Percentiles rank a stretch among this genome's conserved stretches.
phyloP scores from a whole-genome alignment of 2,888 invertebrate species.

The Itoplectis maculator region DNA sequence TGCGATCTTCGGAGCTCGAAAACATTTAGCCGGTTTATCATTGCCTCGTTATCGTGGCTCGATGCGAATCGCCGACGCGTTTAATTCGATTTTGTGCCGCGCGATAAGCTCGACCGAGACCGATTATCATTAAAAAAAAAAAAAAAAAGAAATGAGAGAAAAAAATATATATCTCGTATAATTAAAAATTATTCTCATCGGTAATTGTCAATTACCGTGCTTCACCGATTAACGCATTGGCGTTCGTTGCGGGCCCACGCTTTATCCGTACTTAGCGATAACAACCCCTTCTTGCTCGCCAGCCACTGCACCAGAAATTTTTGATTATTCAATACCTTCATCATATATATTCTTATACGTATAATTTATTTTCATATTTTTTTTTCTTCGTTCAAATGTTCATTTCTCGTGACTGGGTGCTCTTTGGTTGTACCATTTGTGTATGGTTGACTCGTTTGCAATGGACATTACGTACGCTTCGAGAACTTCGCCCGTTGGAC shows the following conservation, averaged over 20 bases:
- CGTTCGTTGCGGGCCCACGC: constrained; percentile 76
- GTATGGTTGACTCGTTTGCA: constrained; percentile 22
- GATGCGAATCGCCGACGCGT: constrained; percentile 68
- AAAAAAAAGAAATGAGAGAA: constrained; percentile 11
- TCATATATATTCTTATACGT: constrained; percentile 19
- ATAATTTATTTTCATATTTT: constrained; percentile 35
- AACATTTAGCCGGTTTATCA: constrained; percentile 69
- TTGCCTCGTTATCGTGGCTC: constrained; percentile 75
- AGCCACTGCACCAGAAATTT: constrained; percentile 80
- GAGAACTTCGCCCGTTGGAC: background rate
- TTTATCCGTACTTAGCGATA: constrained; percentile 80
- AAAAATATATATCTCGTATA: background rate
- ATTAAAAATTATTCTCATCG: background rate
- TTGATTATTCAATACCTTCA: constrained; percentile 53
- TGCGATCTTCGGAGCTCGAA: constrained; percentile 64
- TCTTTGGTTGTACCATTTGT: constrained; percentile 58
- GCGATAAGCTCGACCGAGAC: background rate
- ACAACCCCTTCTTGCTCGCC: constrained; percentile 81
- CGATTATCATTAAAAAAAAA: background rate
- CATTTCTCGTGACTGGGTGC: constrained; percentile 60
- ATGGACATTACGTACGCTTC: constrained; percentile 18
- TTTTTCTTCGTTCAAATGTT: constrained; percentile 41
- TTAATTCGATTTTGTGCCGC: constrained; percentile 3
- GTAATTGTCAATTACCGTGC: constrained; percentile 3
- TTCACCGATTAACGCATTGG: constrained; percentile 67